Evolutionary conservation across 1,140 invertebrate genomes (phyloP), one percentile per base, ranked within the genome.

Genomic region (Halesus radiatus): DNA sequence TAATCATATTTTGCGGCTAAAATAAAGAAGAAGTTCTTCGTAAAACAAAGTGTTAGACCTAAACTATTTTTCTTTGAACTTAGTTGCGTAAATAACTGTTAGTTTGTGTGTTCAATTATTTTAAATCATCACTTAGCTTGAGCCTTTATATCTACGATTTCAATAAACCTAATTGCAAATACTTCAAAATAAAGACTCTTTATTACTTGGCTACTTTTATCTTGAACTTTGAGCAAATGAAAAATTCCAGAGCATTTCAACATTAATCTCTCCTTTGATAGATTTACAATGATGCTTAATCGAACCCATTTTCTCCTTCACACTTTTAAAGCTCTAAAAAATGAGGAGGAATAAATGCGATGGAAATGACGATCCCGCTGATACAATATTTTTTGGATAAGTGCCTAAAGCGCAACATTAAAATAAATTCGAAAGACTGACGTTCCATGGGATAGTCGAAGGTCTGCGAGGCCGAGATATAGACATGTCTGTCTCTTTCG

Each of bases 381-480:
- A 78, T 70, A 72, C 53, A 79, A 79, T 79, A 79, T 74, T 54
- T 79, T 75, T 64, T 45, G 68, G 72, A 50, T 79, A 79, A 79
- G 73, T 73, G 60, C 66, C 56, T 73, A 75, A 75, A 74, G 70
- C 80, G 76, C 76, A 76, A 53, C 80, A 78, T 81, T 78, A 54
- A 66, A 73, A 81, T 81, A 81, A 81, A 81, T 81, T 81, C 77
- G 80, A 81, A 78, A 75, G 80, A 78, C 80, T 81, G 62, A 60
- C 64, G 62, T 76, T 64, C 62, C 76, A 68, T 75, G 72, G 72
- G 75, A 64, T 72, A 75, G 66, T 29, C 68, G 45, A 64, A 56
- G 58, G 66, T 29, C 68, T 72, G 50, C 52, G 68, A 73, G 68
- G 62, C 37, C 74, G 45, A 60, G 23, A 53, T 72, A 53, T 72